Base-by-base conservation (phyloP, 2,888 invertebrate genomes). In the Corbicula japonica region DNA sequence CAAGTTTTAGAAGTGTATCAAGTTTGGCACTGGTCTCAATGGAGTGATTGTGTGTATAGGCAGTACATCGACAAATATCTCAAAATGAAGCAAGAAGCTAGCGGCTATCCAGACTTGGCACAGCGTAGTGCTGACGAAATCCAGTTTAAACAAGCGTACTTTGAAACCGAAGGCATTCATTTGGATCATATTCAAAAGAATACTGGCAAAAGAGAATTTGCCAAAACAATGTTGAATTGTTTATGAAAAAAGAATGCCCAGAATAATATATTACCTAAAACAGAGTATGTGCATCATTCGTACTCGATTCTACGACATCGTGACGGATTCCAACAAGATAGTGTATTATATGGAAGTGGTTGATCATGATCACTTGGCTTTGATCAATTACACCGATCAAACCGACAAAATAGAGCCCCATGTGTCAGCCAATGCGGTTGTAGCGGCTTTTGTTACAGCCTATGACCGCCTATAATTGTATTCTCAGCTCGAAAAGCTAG, bases 381-480 rank as follows among this genome's bases (percentile, higher is more conserved):
- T 58, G 35, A 21, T 58, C 10, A 58, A n/a, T 21, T 58, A 15
- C 30, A 28, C 34, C n/a, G 58, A 58, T 58, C 18, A 21, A 12
- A 28, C 4, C 15, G 58, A 58, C 15, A 3, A 3, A 35, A 10
- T n/a, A n/a, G 21, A 58, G 23, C 58, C 58, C 6, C 58, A 58
- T 35, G 4, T 10, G 1, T 58, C 35, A 2, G 34, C 58, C 2
- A 58, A 58, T 58, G 58, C 35, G 4, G 35, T 35, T 5, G 58
- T 58, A 1, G 58, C 58, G 4, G 34, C 58, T 1, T 35, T 58
- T 58, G 58, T 58, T 30, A 58, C 58, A 8, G 34, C 58, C 3
- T 58, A 35, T 58, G 34, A 34, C 23, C 15, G 58, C n/a, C 21
- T 58, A 2, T 34, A 58, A 34, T 35, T 58, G 21, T 58, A 58